These are phyloP conservation scores for Orgyia antiqua DNA, from an alignment of 2,888 invertebrate genomes.

Conservation along the genomic window DNA sequence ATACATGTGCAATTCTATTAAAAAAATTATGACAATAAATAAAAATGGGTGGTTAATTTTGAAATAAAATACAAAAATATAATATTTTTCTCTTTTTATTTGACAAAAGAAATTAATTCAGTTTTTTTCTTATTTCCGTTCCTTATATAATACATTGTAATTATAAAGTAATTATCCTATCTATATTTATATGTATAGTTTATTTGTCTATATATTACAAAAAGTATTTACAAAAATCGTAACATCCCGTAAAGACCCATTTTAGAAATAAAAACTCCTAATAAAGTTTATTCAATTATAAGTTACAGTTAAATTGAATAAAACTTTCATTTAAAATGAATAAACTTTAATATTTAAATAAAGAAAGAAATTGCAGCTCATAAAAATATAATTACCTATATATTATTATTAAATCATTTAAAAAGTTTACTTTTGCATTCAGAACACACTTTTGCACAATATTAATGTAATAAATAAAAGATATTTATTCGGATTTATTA, in stretches of 20 bases:
- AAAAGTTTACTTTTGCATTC: conserved; percentile 22
- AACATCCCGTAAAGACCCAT: conserved; percentile 70
- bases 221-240: conserved; percentile 67
- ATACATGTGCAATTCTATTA: no score
- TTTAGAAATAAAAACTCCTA: conserved; percentile 26
- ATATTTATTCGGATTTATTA: conserved; percentile 26
- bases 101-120: conserved; percentile 77
- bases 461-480: conserved; percentile 36
- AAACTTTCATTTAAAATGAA: conserved; percentile 3
- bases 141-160: conserved; percentile 67
- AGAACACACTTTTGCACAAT: conserved; percentile 41
- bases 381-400: no score
- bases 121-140: conserved; percentile 69
- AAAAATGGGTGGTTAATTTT: no score
- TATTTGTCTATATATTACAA: conserved; percentile 72
- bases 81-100: conserved; percentile 70
- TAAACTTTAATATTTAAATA: conserved; percentile 22
- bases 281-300: conserved; percentile 7
- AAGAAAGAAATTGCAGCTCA: conserved; percentile 29
- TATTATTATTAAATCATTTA: no score
- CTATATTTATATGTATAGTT: conserved; percentile 72
- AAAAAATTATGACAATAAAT: no score
- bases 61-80: conserved; percentile 30
- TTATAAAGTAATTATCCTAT: conserved; percentile 75
- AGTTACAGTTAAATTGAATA: conserved; percentile 3